Base-by-base conservation (phyloP, 1,140 invertebrate species). In the Ceratitis capitata region DNA sequence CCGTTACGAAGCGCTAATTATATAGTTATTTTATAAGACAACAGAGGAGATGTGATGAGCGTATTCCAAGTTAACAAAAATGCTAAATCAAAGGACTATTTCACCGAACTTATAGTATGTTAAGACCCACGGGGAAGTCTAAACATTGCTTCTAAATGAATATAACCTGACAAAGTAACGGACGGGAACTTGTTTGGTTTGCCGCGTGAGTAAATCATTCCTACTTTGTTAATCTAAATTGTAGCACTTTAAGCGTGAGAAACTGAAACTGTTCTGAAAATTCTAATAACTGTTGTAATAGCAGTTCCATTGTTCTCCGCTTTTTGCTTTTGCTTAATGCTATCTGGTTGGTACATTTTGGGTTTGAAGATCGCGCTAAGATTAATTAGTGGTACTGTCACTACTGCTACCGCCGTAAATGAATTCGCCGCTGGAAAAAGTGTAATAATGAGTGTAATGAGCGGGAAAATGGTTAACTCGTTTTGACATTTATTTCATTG, bases 211-310 rank as follows among this genome's bases (percentile, higher is more conserved):
- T 19, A 51, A 19, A 19, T 56, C 39, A 35, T 69, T 69, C 14
- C 19, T 69, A 16, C 16, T 69, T 69, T 35, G 1, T 78, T 61
- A 61, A 26, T 61, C 29, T 61, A 6, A 78, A 47, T 78, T 78
- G 69, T 78, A 12, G 39, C 69, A 47, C 42, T 78, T 78, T 45
- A 42, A 78, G 69, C 69, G 69, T 78, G 69, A 78, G 69, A 78
- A 78, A 78, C 26, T 9, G 35, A 78, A 78, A 78, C 26, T 78
- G 45, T 39, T 78, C 42, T 26, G 3, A 35, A 78, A 26, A 35
- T 45, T 45, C 35, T 78, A 23, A 3, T 78, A 78, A 78, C 69
- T 78, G 69, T 45, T 47, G 69, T 23, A 78, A 12, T 78, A 39
- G 42, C n/a, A 9, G 42, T 45, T 16, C n/a, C 69, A 47, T 78